phyloP scores from a whole-genome alignment of 2,797 vertebrate genomes.

The Sebastes iracundus region DNA sequence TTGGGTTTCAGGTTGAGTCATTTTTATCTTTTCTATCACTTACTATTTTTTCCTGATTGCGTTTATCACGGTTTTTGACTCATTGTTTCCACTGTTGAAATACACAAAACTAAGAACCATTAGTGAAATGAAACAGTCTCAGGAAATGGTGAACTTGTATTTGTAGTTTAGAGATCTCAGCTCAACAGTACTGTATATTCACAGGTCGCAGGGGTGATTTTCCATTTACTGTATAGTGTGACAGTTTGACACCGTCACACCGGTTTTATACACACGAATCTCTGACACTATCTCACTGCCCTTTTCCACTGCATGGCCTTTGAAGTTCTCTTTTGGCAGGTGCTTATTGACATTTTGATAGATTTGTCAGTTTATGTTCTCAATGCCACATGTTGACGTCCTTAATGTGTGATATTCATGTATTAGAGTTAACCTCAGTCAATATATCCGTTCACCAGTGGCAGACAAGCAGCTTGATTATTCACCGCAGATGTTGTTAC shows the following conservation, averaged over 20 bases:
- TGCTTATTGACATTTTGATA: slow-evolving; percentile 1
- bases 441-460: background rate
- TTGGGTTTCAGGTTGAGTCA: slow-evolving; percentile 9
- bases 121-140: background rate
- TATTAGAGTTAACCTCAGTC: background rate
- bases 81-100: background rate
- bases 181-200: slow-evolving; percentile 6
- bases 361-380: slow-evolving; percentile 23
- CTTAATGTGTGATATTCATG: background rate
- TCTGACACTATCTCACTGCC: slow-evolving; percentile 50
- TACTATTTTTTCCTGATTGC: background rate
- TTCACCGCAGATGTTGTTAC: background rate
- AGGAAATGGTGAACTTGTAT: background rate
- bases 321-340: slow-evolving; percentile 24
- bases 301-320: background rate
- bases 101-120: background rate
- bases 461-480: background rate
- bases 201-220: background rate
- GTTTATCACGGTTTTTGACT: background rate
- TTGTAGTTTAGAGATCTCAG: background rate
- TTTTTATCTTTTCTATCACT: background rate
- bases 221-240: background rate
- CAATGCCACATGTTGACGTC: background rate
- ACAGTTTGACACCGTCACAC: background rate
- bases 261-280: background rate